Conservation (phyloP, 2,888 invertebrate genomes). For the Cheilosia grossa region DNA sequence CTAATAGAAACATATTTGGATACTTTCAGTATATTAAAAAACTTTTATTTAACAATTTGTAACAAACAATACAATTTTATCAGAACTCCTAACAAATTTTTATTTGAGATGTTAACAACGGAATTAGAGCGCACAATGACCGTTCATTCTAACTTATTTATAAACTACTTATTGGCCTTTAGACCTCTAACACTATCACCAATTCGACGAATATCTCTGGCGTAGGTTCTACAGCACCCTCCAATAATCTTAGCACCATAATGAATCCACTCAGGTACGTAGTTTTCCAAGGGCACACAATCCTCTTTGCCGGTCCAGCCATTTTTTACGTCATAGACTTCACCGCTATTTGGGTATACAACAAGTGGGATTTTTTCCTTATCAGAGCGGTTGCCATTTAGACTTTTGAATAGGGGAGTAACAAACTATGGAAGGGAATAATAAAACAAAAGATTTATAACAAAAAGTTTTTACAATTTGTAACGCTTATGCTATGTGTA, state of each 20-base stretch:
- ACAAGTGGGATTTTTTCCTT: conserved; percentile 88
- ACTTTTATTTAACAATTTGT: conserved; percentile 7
- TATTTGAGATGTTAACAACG: conserved; percentile 30
- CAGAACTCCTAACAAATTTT: not conserved
- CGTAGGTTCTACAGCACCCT: conserved; percentile 95
- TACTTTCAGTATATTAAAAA: not conserved
- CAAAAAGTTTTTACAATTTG: too few species aligned
- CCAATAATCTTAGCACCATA: conserved; percentile 93
- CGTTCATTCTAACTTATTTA: conserved; percentile 14
- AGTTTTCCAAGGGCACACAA: conserved; percentile 88
- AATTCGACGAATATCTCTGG: conserved; percentile 91
- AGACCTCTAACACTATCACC: conserved; percentile 82
- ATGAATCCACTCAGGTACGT: conserved; percentile 91
- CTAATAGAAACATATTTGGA: too few species aligned
- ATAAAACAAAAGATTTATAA: not conserved
- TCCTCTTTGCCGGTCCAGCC: conserved; percentile 89
- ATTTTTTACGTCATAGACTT: conserved; percentile 79
- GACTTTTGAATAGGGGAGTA: conserved; percentile 85
- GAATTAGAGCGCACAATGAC: conserved; percentile 28
- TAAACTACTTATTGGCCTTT: conserved; percentile 34
- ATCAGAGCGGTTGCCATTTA: conserved; percentile 84
- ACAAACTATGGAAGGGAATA: conserved; percentile 83
- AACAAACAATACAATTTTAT: conserved; percentile 8
- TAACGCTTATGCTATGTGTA: too few species aligned
- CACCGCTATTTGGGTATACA: conserved; percentile 96